phyloP scores from a whole-genome alignment of 2,113 vertebrate genomes.

The Mohoua ochrocephala region DNA sequence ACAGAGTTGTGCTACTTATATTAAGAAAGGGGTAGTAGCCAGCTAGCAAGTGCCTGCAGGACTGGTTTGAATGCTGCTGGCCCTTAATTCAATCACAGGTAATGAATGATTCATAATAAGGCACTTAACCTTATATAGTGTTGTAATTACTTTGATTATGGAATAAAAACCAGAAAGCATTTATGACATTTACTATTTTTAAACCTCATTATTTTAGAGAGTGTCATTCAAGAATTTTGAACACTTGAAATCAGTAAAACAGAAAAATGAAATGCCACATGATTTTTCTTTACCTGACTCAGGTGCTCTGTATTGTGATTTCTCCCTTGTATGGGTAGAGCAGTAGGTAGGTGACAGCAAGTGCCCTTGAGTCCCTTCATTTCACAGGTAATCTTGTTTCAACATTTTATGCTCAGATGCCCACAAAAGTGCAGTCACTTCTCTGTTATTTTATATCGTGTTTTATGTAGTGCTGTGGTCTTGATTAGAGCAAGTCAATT shows the following conservation, averaged over 20 bases:
- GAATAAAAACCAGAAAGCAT: constrained; percentile 15
- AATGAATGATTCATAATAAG: constrained; percentile 32
- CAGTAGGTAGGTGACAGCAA: not conserved
- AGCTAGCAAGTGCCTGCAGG: not conserved
- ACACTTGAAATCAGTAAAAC: not conserved
- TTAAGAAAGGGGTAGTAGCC: not conserved
- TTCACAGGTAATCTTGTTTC: not conserved
- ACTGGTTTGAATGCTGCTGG: not conserved
- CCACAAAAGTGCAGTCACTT: not conserved
- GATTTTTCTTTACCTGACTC: not conserved
- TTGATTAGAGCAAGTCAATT: not conserved
- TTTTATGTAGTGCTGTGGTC: not conserved
- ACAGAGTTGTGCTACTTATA: not conserved
- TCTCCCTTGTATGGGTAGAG: not conserved
- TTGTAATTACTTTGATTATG: constrained; percentile 19
- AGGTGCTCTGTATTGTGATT: not conserved
- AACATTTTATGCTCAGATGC: not conserved
- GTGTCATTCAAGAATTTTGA: not conserved
- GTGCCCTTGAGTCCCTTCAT: not conserved
- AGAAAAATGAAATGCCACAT: not conserved
- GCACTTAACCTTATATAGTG: constrained; percentile 5
- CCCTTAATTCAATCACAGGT: not conserved
- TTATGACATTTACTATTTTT: constrained; percentile 38
- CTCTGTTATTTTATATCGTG: not conserved
- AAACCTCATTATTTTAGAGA: constrained; percentile 35